Evolutionary conservation across 2,113 vertebrate genomes (phyloP).

Genomic region (Arenaria interpres): DNA sequence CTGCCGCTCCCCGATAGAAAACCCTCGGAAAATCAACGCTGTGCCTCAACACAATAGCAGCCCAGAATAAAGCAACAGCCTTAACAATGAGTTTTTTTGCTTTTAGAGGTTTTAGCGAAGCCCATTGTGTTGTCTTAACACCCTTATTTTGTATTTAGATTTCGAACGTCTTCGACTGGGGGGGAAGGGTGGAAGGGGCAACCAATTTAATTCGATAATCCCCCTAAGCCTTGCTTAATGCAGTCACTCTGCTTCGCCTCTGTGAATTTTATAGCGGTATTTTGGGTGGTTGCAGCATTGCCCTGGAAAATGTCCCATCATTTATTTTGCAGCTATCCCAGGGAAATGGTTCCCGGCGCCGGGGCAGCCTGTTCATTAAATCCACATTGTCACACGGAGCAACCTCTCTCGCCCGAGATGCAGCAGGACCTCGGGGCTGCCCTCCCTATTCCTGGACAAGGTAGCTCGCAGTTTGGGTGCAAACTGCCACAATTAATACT

Average conservation of each 20-base stretch:
- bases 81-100: background rate
- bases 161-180: background rate
- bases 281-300: constrained; percentile 18
- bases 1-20: background rate
- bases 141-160: background rate
- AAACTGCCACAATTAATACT: background rate
- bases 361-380: background rate
- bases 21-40: background rate
- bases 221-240: constrained; percentile 51
- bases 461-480: background rate
- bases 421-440: background rate
- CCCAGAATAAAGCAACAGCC: background rate
- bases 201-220: constrained; percentile 60
- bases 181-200: constrained; percentile 51
- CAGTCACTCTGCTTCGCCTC: background rate
- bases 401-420: background rate
- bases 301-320: constrained; percentile 13
- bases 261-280: background rate
- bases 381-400: background rate
- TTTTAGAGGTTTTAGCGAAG: background rate
- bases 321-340: constrained; percentile 28
- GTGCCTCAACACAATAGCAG: background rate
- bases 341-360: background rate
- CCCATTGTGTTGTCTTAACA: background rate
- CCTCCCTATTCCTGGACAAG: background rate